Base-by-base conservation (phyloP, 2,113 vertebrate species). In the Pelecanoides urinatrix region DNA sequence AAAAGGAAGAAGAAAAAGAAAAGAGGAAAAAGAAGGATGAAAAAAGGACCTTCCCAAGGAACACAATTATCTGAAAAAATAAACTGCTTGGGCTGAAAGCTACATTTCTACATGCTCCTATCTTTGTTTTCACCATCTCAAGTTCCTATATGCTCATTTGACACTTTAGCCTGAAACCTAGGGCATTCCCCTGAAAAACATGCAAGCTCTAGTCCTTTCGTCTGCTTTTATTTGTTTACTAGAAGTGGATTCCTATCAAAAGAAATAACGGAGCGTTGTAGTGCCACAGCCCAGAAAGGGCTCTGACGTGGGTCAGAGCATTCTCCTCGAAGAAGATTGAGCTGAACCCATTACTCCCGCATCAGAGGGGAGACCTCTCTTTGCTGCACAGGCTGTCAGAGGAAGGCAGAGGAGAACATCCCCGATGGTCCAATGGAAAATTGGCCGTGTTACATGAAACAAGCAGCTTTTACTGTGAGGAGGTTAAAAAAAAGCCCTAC, bases 261-360 rank as follows among this genome's bases (percentile, higher is more conserved):
- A 89, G 83, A 73, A 9, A 0, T 18, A 52, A 49, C 0, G 1
- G 38, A 89, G 13, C 0, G 3, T 25, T 68, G 66, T 34, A 75
- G 49, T 17, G 14, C 52, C 27, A 3, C 49, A 73, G 73, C 26
- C 47, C 38, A 86, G 58, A 92, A 87, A 80, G 58, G 74, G 8
- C 14, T 68, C 67, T 90, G 58, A 79, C 45, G 38, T 32, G 16
- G 40, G 63, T 63, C 62, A 86, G n/a, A 62, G 30, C 26, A 55
- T 59, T 17, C 16, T 90, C 11, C 49, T 50, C 0, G 0, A 77
- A 20, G 12, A 70, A 40, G 20, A 68, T 4, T 58, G n/a, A 77
- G 42, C n/a, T 67, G 50, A 92, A 71, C 50, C 65, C 56, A 29
- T 62, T 81, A 44, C 27, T 88, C 32, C 62, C 32, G 58, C 30